Evolutionary conservation across 2,113 vertebrate species (phyloP).

Genomic region (Bos javanicus): DNA sequence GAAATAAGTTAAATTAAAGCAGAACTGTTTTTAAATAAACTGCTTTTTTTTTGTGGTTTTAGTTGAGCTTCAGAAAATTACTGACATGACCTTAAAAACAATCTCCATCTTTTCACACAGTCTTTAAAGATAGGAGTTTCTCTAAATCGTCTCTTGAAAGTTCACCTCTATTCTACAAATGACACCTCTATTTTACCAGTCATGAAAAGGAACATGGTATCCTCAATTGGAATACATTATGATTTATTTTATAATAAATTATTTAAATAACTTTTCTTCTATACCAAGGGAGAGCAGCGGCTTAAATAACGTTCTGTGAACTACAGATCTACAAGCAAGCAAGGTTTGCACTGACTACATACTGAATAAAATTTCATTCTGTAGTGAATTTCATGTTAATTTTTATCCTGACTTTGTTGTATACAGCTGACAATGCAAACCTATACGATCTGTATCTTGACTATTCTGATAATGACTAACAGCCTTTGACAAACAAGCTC

Average conservation of each 20-base stretch:
- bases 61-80: neutral
- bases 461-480: neutral
- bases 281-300: neutral
- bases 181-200: neutral
- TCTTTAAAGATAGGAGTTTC: neutral
- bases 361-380: conserved; percentile 39
- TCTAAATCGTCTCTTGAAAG: neutral
- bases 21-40: conserved; percentile 4
- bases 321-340: neutral
- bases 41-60: neutral
- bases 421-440: neutral
- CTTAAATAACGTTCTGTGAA: conserved; percentile 16
- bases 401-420: neutral
- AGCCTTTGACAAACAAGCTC: conserved; percentile 24
- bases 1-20: neutral
- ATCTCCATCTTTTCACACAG: neutral
- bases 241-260: neutral
- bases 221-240: neutral
- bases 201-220: neutral
- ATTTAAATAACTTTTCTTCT: conserved; percentile 32
- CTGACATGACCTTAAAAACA: neutral
- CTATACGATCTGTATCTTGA: neutral
- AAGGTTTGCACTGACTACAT: conserved; percentile 30
- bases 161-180: neutral
- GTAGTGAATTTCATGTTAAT: conserved; percentile 45